Evolutionary conservation across 2,888 invertebrate genomes (phyloP), one percentile per base, ranked within the genome.

Genomic region (Drosophila nr. perissopoda): DNA sequence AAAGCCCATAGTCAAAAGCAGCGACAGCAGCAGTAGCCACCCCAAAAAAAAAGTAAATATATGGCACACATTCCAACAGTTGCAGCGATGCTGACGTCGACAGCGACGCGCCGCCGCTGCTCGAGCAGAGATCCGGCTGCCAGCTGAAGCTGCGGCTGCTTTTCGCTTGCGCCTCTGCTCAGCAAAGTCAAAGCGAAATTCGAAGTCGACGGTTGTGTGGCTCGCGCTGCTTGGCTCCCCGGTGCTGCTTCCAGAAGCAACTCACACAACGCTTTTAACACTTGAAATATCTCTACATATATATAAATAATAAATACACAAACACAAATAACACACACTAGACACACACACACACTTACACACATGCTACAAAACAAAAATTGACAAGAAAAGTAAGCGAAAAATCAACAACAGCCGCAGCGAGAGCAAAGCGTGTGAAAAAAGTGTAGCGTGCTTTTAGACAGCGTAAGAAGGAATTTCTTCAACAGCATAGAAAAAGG

Each of bases 181-280:
- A 73, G 76, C 90, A 91, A 91, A 92, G 90, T 92, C 91, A 90
- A 91, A 91, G 90, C 92, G 92, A 92, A 91, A 91, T 92, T 92
- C 92, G 89, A 91, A 91, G 92, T 89, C 91, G 91, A 91, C 91
- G 92, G 92, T 92, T 92, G 92, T 92, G 91, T 92, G 90, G 91
- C 90, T 78, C 80, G 77, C 80, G 78, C 80, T 82, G 77, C 82
- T 75, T 81, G 70, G 57, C 70, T 81, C 66, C 76, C 66, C 76
- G 69, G 53, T 77, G 71, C 68, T 77, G 80, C 78, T 70, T 78
- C 45, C 49, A 68, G 36, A 73, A 81, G 65, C 64, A 72, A 78
- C 66, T 72, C 62, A 78, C 71, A 75, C 80, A 77, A 75, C 78
- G 78, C 71, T 80, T 69, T 66, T 59, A 71, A 78, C 54, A 71